Base-by-base conservation (phyloP, 92 coral and sea anemone species). In the Porites evermanni region DNA sequence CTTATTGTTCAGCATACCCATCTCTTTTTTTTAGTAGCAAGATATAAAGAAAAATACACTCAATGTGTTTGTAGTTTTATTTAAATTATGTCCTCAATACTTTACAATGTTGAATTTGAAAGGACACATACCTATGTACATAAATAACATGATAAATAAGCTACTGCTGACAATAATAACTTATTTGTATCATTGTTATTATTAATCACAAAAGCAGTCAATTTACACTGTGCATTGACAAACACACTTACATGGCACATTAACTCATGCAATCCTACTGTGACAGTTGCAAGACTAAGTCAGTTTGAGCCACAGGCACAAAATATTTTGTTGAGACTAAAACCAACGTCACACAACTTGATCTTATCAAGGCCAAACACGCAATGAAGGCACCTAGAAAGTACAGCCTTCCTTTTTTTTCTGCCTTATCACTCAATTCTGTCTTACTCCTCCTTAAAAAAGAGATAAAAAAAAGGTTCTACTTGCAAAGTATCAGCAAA, bases 141-240 rank as follows among this genome's bases (percentile, higher is more conserved):
- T 14, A 8, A 77, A 60, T 60, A 26, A 77, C 80, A 59, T 11
- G 56, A 77, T 77, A 60, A 76, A 58, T 76, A 76, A 76, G 1
- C 67, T 76, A 76, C 21, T 26, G 12, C 12, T 38, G 47, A 38
- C 47, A 38, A 38, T 3, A 3, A 38, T 4, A 38, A 38, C 47
- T 38, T 38, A 38, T 38, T 38, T 38, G 47, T 3, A 38, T 38
- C 6, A 4, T 38, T 38, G 47, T 38, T 38, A 38, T 38, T 4
- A 38, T 38, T 38, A 38, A 38, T 38, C 47, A 38, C 47, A 38
- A 38, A 3, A 38, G 47, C 47, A 38, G 47, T 38, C 47, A 56
- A 9, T 56, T 56, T 56, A 14, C 16, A 56, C 61, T 56, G 61
- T 14, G 16, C 7, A 56, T 11, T 56, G 61, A 14, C 13, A 3